These are phyloP conservation scores for Podarcis muralis DNA, from an alignment of 2,113 vertebrate species.

Conservation along the genomic window DNA sequence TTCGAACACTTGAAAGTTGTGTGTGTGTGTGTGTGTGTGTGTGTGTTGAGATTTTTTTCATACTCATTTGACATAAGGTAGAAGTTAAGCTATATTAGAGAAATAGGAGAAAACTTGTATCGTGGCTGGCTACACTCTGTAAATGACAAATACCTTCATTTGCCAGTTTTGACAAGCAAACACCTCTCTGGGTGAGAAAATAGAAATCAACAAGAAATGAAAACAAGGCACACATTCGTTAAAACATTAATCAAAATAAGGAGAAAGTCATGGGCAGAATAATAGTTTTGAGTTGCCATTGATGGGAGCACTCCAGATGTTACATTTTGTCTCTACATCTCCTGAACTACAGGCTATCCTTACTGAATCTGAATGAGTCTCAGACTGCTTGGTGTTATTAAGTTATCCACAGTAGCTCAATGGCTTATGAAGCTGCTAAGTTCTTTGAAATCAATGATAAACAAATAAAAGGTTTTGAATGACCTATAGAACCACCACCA, in stretches of 20 bases:
- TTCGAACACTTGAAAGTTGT: background rate
- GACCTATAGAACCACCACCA: slow-evolving; percentile 6
- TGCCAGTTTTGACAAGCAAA: slow-evolving; percentile 6
- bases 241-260: slow-evolving; percentile 24
- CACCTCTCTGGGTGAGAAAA: slow-evolving; percentile 9
- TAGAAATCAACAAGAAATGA: slow-evolving; percentile 26
- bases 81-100: background rate
- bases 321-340: background rate
- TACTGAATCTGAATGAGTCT: slow-evolving; percentile 43
- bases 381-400: slow-evolving; percentile 34
- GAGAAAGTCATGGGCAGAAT: slow-evolving; percentile 6
- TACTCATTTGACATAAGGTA: background rate
- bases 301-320: slow-evolving; percentile 8
- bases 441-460: slow-evolving; percentile 13
- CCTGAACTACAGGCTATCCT: background rate
- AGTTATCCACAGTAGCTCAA: slow-evolving; percentile 30
- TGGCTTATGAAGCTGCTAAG: slow-evolving; percentile 35
- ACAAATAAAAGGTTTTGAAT: slow-evolving; percentile 11
- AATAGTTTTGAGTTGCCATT: slow-evolving; percentile 8
- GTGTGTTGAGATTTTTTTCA: background rate
- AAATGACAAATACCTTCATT: slow-evolving; percentile 35
- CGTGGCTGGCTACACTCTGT: background rate
- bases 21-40: background rate
- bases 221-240: slow-evolving; percentile 9
- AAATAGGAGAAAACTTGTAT: slow-evolving; percentile 18